Base-by-base conservation (phyloP, 2,797 vertebrate genomes). In the Pangasius djambal region DNA sequence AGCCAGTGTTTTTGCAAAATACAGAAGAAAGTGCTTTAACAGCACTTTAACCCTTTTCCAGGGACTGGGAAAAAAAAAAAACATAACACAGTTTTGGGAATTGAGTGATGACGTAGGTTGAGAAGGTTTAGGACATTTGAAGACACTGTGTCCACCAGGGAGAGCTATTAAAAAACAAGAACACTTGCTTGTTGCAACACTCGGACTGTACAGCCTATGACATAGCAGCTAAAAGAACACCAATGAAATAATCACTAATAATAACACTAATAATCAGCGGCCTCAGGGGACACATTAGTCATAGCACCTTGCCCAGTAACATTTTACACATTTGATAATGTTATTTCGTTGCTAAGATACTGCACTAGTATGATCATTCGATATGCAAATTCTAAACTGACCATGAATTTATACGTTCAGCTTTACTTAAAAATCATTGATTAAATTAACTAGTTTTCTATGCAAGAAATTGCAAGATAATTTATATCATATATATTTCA, bases 11-110 rank as follows among this genome's bases (percentile, higher is more conserved):
- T 69, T 50, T 84, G 22, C 5, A 34, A 72, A 83, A 28, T 79
- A 85, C 74, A 52, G 31, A 82, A 67, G 13, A 50, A 48, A 57
- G 44, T 65, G 44, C 34, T 86, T 90, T 48, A 78, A 55, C 40
- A 55, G 59, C 25, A 84, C n/a, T 67, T 13, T 15, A 52, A 78
- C 50, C 13, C 48, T 16, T 34, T 79, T 79, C 1, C 9, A 81
- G 6, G 12, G n/a, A 37, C 6, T 75, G 25, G 28, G 13, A 22
- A 1, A 20, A 81, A 31, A 34, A 81, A 2, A 52, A 16, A 34
- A 34, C 18, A 63, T 20, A 52, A 79, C 16, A 65, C 28, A 13
- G 9, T 69, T 67, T 67, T 12, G 16, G n/a, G 63, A 84, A 18
- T 6, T 48, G 18, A 78, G 13, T 31, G 50, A 20, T 28, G 55